These are phyloP conservation scores for Platichthys stellatus DNA, from an alignment of 2,113 vertebrate genomes.

Conservation along the genomic window DNA sequence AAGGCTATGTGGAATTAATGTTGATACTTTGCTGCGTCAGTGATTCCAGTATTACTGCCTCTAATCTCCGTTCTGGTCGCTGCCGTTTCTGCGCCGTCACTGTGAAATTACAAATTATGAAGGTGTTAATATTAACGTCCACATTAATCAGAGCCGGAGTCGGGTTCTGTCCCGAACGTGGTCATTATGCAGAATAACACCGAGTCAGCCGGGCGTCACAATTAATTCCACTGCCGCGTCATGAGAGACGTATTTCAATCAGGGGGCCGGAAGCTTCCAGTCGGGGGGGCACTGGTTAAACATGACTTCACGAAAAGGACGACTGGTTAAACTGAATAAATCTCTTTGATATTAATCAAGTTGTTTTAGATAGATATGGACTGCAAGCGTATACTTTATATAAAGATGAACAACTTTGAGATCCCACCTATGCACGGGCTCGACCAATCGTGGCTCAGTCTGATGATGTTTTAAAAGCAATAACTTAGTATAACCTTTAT, in stretches of 20 bases:
- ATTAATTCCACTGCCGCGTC: not conserved
- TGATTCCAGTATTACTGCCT: constrained; percentile 22
- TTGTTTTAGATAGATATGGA: too few species aligned
- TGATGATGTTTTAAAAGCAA: too few species aligned
- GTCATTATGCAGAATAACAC: constrained; percentile 19
- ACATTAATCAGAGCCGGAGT: constrained; percentile 36
- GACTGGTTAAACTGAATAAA: not conserved
- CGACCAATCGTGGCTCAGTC: too few species aligned
- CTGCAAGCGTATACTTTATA: too few species aligned
- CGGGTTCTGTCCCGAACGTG: not conserved
- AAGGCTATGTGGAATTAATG: constrained; percentile 36
- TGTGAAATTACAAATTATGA: constrained; percentile 41
- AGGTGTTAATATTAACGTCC: constrained; percentile 47
- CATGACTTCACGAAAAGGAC: not conserved
- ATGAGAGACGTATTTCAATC: constrained; percentile 46
- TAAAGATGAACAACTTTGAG: too few species aligned
- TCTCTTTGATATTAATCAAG: not conserved
- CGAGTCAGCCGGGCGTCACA: not conserved
- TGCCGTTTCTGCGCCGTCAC: constrained; percentile 33
- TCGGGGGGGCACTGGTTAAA: constrained; percentile 2
- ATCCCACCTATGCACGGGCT: too few species aligned
- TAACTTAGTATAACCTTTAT: too few species aligned
- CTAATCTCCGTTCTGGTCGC: constrained; percentile 42
- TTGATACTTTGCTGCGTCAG: constrained; percentile 4
- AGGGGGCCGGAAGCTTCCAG: constrained; percentile 40